Evolutionary conservation across 2,888 invertebrate species (phyloP), one percentile per base, ranked within the genome.

Genomic region (Stenurella melanura): DNA sequence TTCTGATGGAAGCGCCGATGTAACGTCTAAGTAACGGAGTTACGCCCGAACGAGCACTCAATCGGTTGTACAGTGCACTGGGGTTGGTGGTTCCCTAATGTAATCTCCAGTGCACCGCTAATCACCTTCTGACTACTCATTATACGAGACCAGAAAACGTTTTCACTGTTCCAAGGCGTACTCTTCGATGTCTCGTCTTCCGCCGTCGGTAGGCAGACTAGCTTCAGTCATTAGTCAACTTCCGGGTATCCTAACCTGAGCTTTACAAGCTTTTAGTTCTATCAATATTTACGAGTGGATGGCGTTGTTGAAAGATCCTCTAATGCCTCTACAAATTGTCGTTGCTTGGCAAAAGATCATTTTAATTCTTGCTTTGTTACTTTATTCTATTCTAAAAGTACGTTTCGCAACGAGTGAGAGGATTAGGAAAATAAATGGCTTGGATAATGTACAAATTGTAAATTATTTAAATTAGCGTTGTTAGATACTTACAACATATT

Each of bases 81-180:
- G 72, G 75, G 77, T 75, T 80, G 78, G 82, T 75, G 82, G 83
- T 84, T 81, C 83, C 82, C 84, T 85, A 84, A 85, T 84, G 84
- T 82, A 83, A 83, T 82, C 82, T 83, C 80, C 81, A 85, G 76
- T 83, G 83, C 75, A 73, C 77, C 77, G 75, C 77, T 78, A 75
- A 78, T 77, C 71, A 71, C 70, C 73, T 66, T 57, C 57, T 60
- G 71, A 63, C 72, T 63, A 83, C 83, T 86, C 82, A 87, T 87
- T 87, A 87, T 87, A 85, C 86, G 83, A 81, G 82, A 83, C 85
- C 84, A 86, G 87, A 87, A 87, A 87, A 87, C 87, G 87, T 81
- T 87, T 87, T 87, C 87, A 81, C 81, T 87, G 87, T 87, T 83
- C 82, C 76, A 80, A 78, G 79, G 74, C 78, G 78, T 80, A 80